phyloP scores from a whole-genome alignment of 2,797 vertebrate genomes.

The Otolemur crassicaudatus region DNA sequence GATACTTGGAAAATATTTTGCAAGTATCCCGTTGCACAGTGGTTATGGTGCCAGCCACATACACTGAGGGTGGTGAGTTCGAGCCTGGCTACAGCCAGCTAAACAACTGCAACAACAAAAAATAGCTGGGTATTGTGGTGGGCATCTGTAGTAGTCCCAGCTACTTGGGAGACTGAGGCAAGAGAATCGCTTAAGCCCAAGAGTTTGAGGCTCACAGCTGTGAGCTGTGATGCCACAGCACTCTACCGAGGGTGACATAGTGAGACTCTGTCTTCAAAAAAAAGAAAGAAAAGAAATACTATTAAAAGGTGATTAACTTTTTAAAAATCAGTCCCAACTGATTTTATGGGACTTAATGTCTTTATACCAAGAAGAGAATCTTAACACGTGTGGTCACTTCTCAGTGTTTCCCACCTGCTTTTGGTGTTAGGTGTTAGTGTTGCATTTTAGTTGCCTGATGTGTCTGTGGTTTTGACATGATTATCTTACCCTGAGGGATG shows the following conservation, averaged over 20 bases:
- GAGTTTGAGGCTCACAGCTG: too few species aligned
- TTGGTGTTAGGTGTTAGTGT: constrained; percentile 57
- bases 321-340: not conserved
- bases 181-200: too few species aligned
- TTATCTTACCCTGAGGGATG: constrained; percentile 56
- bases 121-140: too few species aligned
- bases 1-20: constrained; percentile 38
- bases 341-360: constrained; percentile 21
- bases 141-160: too few species aligned
- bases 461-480: constrained; percentile 67
- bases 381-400: not conserved
- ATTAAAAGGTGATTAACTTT: not conserved
- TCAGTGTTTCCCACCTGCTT: constrained; percentile 37
- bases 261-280: too few species aligned
- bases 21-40: not conserved
- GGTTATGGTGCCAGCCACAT: too few species aligned
- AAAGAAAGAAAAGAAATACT: constrained; percentile 5
- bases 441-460: constrained; percentile 57
- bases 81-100: too few species aligned
- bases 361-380: constrained; percentile 49
- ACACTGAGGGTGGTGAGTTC: too few species aligned
- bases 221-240: too few species aligned
- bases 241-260: too few species aligned
- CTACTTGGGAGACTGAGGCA: too few species aligned
- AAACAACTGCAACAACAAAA: too few species aligned